Conservation (phyloP, 2,797 vertebrate genomes). For the Diplodus sargus region DNA sequence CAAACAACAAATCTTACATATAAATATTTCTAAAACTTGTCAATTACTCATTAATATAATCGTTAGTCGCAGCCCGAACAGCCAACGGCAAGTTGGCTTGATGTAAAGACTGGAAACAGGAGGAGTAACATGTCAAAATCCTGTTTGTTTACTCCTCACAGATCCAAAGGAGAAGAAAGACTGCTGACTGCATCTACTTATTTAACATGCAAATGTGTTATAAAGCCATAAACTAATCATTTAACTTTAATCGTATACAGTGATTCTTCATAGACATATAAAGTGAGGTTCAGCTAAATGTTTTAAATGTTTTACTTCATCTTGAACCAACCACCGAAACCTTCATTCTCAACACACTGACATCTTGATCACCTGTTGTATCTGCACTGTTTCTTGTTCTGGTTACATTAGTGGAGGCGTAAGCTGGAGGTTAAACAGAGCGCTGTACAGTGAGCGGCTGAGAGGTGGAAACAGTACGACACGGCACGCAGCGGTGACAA, state of each 20-base stretch:
- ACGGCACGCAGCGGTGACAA: neutral
- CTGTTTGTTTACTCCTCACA: neutral
- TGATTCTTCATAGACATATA: neutral
- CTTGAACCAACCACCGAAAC: neutral
- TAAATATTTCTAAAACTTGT: no score
- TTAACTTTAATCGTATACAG: neutral
- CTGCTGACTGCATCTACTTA: neutral
- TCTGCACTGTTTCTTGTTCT: neutral
- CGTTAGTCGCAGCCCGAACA: no score
- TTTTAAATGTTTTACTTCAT: neutral
- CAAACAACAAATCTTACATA: no score
- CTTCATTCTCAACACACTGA: neutral
- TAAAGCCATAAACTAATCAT: no score
- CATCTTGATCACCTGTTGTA: neutral
- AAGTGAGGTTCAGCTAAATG: neutral
- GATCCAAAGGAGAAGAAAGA: neutral
- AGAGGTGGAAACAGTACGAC: conserved; percentile 1
- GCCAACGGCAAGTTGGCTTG: neutral
- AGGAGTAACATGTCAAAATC: neutral
- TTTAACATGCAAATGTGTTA: no score
- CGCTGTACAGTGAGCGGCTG: conserved; percentile 1
- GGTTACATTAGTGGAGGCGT: no score
- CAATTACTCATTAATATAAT: no score
- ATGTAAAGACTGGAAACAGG: neutral
- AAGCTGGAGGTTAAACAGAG: neutral